Percentiles rank a stretch among this genome's conserved stretches.
phyloP scores from a whole-genome alignment of 1,140 invertebrate species.

The Octopus bimaculoides region DNA sequence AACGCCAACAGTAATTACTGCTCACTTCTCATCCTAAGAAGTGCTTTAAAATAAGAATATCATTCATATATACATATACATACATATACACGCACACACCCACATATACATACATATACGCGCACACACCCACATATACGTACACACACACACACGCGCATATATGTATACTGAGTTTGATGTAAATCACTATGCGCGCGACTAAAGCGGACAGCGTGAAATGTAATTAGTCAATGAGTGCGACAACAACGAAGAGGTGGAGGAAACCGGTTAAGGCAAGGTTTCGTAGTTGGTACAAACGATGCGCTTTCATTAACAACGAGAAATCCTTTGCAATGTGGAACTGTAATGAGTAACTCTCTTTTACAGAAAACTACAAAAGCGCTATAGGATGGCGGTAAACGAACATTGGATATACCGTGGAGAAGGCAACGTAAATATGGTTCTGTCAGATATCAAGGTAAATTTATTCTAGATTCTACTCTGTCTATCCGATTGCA shows the following conservation, averaged over 20 bases:
- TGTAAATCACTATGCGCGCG: background rate
- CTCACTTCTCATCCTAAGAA: too few relatives aligned
- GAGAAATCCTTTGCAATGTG: too few relatives aligned
- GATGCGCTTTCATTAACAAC: too few relatives aligned
- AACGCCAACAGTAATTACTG: too few relatives aligned
- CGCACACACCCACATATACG: background rate
- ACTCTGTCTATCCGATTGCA: background rate
- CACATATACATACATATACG: background rate
- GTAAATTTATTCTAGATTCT: background rate
- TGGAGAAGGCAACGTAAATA: constrained; percentile 4
- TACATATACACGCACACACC: background rate
- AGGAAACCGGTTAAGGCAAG: too few relatives aligned
- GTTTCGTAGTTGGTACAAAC: too few relatives aligned
- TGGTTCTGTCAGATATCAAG: background rate
- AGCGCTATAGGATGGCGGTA: background rate
- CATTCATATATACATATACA: background rate
- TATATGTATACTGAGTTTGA: background rate
- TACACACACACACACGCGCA: background rate
- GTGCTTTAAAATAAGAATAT: too few relatives aligned
- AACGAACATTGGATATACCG: background rate
- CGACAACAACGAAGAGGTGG: too few relatives aligned
- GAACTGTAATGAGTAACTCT: background rate
- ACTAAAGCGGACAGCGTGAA: background rate
- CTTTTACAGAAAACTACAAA: background rate
- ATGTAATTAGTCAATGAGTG: too few relatives aligned